Conservation (phyloP, 2,113 vertebrate genomes). For the Tylochromis polylepis region DNA sequence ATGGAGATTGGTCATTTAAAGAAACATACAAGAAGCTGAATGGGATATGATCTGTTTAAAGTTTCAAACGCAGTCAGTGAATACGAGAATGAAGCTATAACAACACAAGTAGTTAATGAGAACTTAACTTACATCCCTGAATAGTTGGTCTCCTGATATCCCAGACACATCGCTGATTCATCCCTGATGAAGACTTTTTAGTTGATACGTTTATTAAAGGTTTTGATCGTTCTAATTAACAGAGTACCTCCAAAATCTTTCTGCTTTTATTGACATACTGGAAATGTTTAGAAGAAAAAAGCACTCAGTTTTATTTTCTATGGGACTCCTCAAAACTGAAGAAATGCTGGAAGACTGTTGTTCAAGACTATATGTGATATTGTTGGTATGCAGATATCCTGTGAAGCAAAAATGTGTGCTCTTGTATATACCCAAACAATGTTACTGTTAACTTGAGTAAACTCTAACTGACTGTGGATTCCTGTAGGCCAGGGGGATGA, state of each 20-base stretch:
- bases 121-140: background rate
- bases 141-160: background rate
- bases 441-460: background rate
- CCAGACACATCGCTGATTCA: background rate
- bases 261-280: background rate
- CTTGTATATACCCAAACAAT: background rate
- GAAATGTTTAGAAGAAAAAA: background rate
- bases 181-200: background rate
- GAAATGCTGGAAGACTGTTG: background rate
- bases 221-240: background rate
- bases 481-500: background rate
- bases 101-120: background rate
- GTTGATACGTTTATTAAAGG: background rate
- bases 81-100: background rate
- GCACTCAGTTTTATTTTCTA: background rate
- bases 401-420: background rate
- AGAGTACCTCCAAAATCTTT: background rate
- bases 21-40: background rate
- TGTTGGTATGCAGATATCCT: background rate
- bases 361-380: background rate
- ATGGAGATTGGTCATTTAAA: background rate
- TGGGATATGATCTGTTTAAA: background rate
- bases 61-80: background rate
- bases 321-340: background rate
- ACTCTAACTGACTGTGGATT: background rate